These are phyloP conservation scores for Penaeus chinensis DNA, from an alignment of 1,140 invertebrate species.

Conservation along the genomic window DNA sequence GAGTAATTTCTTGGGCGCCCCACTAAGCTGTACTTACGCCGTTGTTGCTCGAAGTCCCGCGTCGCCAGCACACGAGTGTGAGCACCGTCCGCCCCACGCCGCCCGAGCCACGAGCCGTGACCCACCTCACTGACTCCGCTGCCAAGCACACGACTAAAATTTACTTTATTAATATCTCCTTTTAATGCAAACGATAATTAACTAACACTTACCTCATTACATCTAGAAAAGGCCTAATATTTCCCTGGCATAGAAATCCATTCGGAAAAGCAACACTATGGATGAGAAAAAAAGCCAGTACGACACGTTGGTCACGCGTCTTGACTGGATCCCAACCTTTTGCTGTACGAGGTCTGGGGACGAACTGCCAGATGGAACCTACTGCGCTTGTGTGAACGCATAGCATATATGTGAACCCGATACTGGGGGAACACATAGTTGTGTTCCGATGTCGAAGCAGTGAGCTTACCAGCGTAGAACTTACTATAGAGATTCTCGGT, in stretches of 20 bases:
- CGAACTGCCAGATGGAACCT: slow-evolving; percentile 17
- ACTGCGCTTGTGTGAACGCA: slow-evolving; percentile 51
- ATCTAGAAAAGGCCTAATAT: background rate
- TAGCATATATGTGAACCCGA: slow-evolving; percentile 39
- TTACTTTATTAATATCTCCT: background rate
- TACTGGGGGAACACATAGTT: slow-evolving; percentile 16
- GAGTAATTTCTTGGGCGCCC: slow-evolving; percentile 13
- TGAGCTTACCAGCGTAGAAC: slow-evolving; percentile 33
- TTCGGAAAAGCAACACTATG: background rate
- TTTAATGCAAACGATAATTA: background rate
- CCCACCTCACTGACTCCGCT: slow-evolving; percentile 20
- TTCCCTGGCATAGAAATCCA: background rate
- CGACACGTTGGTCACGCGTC: slow-evolving; percentile 8
- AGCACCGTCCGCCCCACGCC: slow-evolving; percentile 58
- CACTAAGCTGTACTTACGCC: slow-evolving; percentile 7
- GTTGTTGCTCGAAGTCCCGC: background rate
- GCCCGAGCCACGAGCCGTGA: slow-evolving; percentile 56
- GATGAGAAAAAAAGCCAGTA: slow-evolving; percentile 3
- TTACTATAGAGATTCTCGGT: background rate
- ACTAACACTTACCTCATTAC: background rate
- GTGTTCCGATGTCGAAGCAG: background rate
- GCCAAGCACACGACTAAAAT: slow-evolving; percentile 21
- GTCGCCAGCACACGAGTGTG: slow-evolving; percentile 18
- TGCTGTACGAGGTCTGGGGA: slow-evolving; percentile 2
- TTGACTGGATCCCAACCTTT: background rate